Evolutionary conservation across 1,140 invertebrate species (phyloP), one percentile per base, ranked within the genome.

Genomic region (Choristoneura fumiferana): DNA sequence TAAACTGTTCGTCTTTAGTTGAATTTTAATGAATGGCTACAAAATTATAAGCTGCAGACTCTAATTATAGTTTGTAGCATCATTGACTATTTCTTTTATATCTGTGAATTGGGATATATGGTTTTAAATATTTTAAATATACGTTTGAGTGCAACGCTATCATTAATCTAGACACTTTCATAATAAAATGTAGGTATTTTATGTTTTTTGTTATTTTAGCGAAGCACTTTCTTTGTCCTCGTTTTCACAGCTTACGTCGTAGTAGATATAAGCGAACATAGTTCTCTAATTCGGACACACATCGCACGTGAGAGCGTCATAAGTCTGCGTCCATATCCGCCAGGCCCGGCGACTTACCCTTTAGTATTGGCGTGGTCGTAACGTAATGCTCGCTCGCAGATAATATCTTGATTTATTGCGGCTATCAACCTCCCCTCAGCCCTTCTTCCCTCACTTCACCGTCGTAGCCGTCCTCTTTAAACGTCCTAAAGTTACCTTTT

Each of bases 11-110:
- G 77, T 85, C 74, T 81, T 84, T 80, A 84, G 82, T 84, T 85
- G 85, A 86, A 81, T 85, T 84, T 82, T 84, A 88, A 88, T 88
- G 72, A 78, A 83, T 84, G 72, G 73, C 74, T 85, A 67, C 60
- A 63, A 84, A 85, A 88, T 86, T 85, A 84, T 84, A 86, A 53
- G 70, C 56, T 73, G 72, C 61, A 66, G 63, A 65, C 63, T 78
- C 70, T 86, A 83, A 88, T 88, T 84, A 84, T 78, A 62, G 38
- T 62, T 73, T 69, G 62, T 67, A 60, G 62, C 64, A 70, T 69
- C 63, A 77, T 77, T 84, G 77, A 86, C 86, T 86, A 78, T 82
- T 80, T 72, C 81, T 77, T 79, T 84, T 78, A 78, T 58, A 71
- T 49, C 43, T 49, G 17, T n/a, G 22, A 49, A 49, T 49, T 49